Conservation (phyloP, 2,113 vertebrate genomes). For the Cairina moschata region DNA sequence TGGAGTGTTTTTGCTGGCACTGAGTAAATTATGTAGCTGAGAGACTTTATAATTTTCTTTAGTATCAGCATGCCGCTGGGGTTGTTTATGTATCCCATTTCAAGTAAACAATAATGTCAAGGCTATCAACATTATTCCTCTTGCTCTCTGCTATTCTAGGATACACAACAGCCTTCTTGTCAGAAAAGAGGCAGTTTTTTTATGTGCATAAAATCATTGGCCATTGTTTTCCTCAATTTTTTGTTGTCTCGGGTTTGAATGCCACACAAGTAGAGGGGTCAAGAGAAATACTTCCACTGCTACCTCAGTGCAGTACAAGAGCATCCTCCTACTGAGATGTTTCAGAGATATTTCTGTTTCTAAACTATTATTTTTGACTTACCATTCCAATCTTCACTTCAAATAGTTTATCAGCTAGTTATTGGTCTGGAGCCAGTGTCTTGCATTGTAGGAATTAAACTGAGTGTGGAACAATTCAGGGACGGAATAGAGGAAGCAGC, state of each 20-base stretch:
- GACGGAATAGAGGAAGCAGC: neutral
- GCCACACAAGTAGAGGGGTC: neutral
- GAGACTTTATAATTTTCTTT: neutral
- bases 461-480: neutral
- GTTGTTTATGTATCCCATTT: neutral
- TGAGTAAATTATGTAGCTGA: neutral
- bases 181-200: neutral
- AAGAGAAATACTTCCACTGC: neutral
- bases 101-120: neutral
- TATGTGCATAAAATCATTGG: neutral
- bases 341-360: neutral
- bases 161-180: neutral
- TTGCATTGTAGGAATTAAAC: neutral
- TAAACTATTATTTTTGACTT: neutral
- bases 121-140: neutral
- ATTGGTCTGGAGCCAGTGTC: neutral
- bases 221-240: neutral
- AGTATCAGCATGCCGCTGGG: neutral
- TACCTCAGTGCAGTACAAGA: neutral
- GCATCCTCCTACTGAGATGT: neutral
- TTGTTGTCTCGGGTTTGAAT: neutral
- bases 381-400: rapidly evolving
- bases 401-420: neutral
- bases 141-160: neutral
- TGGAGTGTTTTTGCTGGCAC: neutral